phyloP scores from a whole-genome alignment of 2,113 vertebrate genomes.

The Pachyramphus minor region DNA sequence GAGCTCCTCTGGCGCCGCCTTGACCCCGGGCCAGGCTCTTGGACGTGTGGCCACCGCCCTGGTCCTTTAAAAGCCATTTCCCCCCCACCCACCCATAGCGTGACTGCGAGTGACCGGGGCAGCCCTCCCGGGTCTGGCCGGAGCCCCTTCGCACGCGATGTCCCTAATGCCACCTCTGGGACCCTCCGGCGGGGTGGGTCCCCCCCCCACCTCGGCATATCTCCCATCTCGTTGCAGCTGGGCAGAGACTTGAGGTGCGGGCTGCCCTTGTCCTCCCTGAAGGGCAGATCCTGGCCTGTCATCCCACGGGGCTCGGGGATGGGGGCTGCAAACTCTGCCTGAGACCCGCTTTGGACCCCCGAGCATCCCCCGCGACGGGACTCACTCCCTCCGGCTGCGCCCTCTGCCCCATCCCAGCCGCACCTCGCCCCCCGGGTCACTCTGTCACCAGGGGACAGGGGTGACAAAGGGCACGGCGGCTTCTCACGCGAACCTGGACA shows the following conservation, averaged over 20 bases:
- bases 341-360: background rate
- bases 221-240: background rate
- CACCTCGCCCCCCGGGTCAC: background rate
- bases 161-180: background rate
- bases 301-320: background rate
- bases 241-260: background rate
- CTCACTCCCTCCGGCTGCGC: background rate
- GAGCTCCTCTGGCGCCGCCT: background rate
- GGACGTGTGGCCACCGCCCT: constrained; percentile 39
- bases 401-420: background rate
- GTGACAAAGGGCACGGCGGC: background rate
- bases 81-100: constrained; percentile 22
- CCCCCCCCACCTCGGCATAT: background rate
- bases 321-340: background rate
- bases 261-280: background rate
- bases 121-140: background rate
- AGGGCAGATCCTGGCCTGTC: background rate
- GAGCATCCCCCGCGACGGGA: background rate
- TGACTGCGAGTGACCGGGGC: constrained; percentile 30
- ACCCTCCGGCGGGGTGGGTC: background rate
- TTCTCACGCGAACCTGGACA: constrained; percentile 9
- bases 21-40: constrained; percentile 12
- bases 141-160: constrained; percentile 51
- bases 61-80: constrained; percentile 37
- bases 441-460: background rate